Conservation (phyloP, 2,888 invertebrate species). For the Brachynemurus nebulosus region DNA sequence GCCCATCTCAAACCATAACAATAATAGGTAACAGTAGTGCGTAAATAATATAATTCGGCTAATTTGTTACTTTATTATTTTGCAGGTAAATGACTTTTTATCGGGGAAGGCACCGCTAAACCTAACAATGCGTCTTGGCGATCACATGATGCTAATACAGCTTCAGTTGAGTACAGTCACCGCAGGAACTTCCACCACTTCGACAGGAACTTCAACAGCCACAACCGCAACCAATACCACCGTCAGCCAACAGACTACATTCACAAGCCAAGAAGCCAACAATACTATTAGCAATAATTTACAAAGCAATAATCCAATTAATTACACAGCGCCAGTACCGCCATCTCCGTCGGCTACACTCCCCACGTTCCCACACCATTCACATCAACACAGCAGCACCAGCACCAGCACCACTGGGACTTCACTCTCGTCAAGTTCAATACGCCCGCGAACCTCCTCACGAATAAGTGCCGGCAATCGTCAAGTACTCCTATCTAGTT, state of each 20-base stretch:
- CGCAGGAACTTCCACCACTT: constrained; percentile 29
- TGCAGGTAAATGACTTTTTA: constrained; percentile 81
- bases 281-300: constrained; percentile 24
- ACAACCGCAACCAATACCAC: neutral
- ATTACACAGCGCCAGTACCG: neutral
- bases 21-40: too few relatives aligned
- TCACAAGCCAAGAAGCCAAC: constrained; percentile 9
- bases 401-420: constrained; percentile 8
- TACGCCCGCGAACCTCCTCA: constrained; percentile 9
- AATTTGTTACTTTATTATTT: constrained; percentile 11
- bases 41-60: too few relatives aligned
- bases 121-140: constrained; percentile 87
- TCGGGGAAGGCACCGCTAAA: constrained; percentile 90
- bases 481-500: constrained; percentile 9
- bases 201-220: neutral
- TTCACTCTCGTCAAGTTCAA: constrained; percentile 9
- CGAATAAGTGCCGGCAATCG: constrained; percentile 9
- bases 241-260: neutral
- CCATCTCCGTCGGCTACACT: neutral
- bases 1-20: too few relatives aligned
- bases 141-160: constrained; percentile 96
- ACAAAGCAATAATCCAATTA: neutral
- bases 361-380: neutral
- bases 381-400: too few relatives aligned
- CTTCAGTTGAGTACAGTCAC: constrained; percentile 82